A percentile compares a stretch with the other conserved stretches of the same genome.
These are phyloP conservation scores for Egretta garzetta DNA, from an alignment of 2,113 vertebrate species.

Conservation along the genomic window DNA sequence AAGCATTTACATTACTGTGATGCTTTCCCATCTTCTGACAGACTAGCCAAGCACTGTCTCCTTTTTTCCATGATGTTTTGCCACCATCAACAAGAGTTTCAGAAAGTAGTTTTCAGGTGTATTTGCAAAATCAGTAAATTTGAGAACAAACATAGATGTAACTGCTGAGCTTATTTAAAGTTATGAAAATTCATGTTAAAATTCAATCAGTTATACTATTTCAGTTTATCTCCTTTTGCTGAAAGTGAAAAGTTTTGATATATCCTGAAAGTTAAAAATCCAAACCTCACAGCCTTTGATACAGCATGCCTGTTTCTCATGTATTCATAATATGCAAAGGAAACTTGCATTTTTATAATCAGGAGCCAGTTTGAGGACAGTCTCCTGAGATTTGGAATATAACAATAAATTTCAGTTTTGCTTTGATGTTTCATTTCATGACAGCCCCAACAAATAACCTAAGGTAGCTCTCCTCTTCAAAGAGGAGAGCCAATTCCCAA, in stretches of 20 bases:
- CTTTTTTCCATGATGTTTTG: neutral
- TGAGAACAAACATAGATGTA: neutral
- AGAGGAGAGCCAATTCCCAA: constrained; percentile 49
- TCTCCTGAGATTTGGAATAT: constrained; percentile 15
- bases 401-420: constrained; percentile 34
- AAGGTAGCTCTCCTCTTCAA: constrained; percentile 1
- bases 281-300: neutral
- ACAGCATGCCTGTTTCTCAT: neutral
- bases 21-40: neutral
- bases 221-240: neutral
- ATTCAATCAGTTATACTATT: neutral
- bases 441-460: constrained; percentile 42
- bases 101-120: neutral
- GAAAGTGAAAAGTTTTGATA: neutral
- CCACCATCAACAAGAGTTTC: neutral
- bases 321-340: neutral
- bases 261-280: neutral
- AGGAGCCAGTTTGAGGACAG: neutral
- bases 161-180: neutral
- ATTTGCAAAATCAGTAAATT: neutral
- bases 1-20: neutral
- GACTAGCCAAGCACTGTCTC: neutral
- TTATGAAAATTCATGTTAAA: neutral
- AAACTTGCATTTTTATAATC: neutral
- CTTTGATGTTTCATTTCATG: constrained; percentile 50